Base-by-base conservation (phyloP, 1,140 invertebrate genomes). In the Macrobrachium rosenbergii region DNA sequence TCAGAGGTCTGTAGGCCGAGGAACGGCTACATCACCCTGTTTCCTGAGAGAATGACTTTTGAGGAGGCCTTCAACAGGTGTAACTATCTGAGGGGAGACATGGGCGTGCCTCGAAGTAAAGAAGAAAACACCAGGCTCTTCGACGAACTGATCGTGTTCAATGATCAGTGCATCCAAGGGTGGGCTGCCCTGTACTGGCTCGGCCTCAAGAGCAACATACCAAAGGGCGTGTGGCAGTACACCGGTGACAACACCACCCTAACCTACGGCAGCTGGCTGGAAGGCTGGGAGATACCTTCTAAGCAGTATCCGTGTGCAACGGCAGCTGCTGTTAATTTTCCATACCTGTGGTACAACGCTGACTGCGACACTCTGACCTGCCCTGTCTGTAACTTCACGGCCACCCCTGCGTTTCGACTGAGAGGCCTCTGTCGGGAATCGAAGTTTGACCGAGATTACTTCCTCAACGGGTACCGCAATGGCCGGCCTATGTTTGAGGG, bases 351-450 rank as follows among this genome's bases (percentile, higher is more conserved):
- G 69, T 37, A 72, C 23, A 72, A 72, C 69, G 69, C 69, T 5
- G 69, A 72, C 21, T 72, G 69, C 21, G 69, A 14, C 23, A 72
- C 69, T 43, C 69, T 72, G 23, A 72, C 69, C 69, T 72, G 69
- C 69, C 23, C 69, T n/a, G 23, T 72, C 69, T 72, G 69, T n/a
- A 72, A 72, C 69, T 72, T 72, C 69, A 72, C 69, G 7, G 21
- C 14, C 69, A 23, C 16, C 23, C 69, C 69, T n/a, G 37, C 37
- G 6, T 23, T 72, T 43, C 23, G 69, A 17, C 23, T 72, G 69
- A 23, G 69, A 23, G 69, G 69, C 7, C 69, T 28, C n/a, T 72
- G 69, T n/a, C 23, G 37, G 69, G 69, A 72, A 11, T 72, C 69
- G 23, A 72, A 72, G 21, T 72, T 72, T n/a, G 69, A 72, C 69